These are phyloP conservation scores for Steatornis caripensis DNA, from an alignment of 2,113 vertebrate species.

Conservation along the genomic window DNA sequence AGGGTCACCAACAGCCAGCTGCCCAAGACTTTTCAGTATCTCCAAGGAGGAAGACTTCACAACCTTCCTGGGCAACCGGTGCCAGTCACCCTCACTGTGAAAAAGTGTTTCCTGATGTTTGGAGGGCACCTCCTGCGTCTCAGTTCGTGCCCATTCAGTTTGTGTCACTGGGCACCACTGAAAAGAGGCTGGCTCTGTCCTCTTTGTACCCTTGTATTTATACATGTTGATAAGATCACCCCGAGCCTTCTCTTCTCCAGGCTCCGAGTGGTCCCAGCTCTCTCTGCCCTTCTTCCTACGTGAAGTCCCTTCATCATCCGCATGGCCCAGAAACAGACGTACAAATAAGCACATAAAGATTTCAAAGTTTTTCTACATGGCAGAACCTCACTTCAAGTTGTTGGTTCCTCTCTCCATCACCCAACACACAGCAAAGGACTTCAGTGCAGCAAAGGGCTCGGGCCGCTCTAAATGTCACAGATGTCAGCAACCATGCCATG, in stretches of 20 bases:
- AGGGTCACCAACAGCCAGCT: neutral
- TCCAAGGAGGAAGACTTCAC: neutral
- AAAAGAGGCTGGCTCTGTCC: neutral
- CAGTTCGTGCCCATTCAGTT: neutral
- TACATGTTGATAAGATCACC: neutral
- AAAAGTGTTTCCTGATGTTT: neutral
- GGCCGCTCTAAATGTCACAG: neutral
- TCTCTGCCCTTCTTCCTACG: neutral
- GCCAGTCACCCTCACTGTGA: neutral
- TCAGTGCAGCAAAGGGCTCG: neutral
- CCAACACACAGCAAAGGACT: neutral
- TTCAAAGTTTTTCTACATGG: neutral
- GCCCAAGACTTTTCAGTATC: neutral
- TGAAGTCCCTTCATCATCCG: neutral
- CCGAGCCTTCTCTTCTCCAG: neutral
- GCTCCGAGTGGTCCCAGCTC: neutral
- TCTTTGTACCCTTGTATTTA: neutral
- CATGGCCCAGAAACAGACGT: rapidly evolving
- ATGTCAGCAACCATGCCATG: neutral
- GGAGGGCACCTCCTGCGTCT: neutral
- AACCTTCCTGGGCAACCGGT: neutral
- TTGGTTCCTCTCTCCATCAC: neutral
- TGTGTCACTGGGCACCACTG: neutral
- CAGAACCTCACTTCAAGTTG: neutral
- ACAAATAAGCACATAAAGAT: neutral